phyloP scores from a whole-genome alignment of 2,888 invertebrate genomes.

The Portevinia maculata region DNA sequence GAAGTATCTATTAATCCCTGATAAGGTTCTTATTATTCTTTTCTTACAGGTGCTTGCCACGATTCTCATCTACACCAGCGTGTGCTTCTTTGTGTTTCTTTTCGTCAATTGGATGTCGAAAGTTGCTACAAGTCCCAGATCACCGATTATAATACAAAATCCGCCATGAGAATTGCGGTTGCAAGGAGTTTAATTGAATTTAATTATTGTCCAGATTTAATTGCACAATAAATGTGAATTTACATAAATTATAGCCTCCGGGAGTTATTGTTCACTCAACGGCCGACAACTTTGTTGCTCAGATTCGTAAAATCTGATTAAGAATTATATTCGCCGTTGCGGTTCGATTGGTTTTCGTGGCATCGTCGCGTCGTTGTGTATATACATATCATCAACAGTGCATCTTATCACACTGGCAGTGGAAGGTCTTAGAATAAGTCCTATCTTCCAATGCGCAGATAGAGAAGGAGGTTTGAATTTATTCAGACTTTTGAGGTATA shows the following conservation, averaged over 20 bases:
- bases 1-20: background rate
- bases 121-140: background rate
- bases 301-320: conserved; percentile 38
- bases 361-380: conserved; percentile 15
- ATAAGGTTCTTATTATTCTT: conserved; percentile 77
- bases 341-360: conserved; percentile 59
- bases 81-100: conserved; percentile 77
- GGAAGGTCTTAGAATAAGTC: conserved; percentile 6
- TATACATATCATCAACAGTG: conserved; percentile 57
- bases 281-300: conserved; percentile 43
- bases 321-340: conserved; percentile 62
- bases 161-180: conserved; percentile 3
- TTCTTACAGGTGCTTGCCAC: conserved; percentile 78
- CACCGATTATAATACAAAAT: conserved; percentile 2
- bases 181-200: conserved; percentile 32
- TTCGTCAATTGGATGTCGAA: conserved; percentile 60
- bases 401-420: conserved; percentile 48
- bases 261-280: conserved; percentile 58
- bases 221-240: conserved; percentile 50
- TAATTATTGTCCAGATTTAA: conserved; percentile 29
- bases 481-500: conserved; percentile 22
- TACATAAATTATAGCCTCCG: conserved; percentile 29
- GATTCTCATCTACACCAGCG: conserved; percentile 75
- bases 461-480: conserved; percentile 12
- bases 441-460: background rate